Percentiles rank a stretch among this genome's conserved stretches.
These are phyloP conservation scores for Macropodus opercularis DNA, from an alignment of 2,797 vertebrate genomes.

Conservation along the genomic window DNA sequence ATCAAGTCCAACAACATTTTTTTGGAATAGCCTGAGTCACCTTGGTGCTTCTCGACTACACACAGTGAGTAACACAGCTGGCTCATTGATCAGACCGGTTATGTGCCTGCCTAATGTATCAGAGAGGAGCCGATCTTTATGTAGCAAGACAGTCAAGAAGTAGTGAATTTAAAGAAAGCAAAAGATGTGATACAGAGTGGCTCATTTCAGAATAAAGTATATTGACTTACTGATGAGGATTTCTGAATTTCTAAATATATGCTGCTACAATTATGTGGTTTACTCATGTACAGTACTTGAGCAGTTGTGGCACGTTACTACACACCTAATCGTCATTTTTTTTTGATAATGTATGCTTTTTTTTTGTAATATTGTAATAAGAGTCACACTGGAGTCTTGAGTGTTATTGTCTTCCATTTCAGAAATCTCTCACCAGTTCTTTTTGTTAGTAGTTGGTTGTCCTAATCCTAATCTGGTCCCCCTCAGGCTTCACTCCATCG, in stretches of 20 bases:
- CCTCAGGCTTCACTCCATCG: background rate
- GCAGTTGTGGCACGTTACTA: no score
- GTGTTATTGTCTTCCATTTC: conserved; percentile 3
- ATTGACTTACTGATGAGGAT: no score
- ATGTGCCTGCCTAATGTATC: background rate
- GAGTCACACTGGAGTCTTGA: no score
- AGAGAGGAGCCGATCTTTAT: background rate
- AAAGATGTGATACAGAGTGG: background rate
- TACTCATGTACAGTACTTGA: no score
- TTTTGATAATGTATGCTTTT: no score
- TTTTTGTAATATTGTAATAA: no score
- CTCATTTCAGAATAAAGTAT: background rate
- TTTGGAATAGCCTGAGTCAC: conserved; percentile 3
- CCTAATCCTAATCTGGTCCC: no score
- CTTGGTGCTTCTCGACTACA: background rate
- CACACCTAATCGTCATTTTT: no score
- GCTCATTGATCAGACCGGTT: background rate
- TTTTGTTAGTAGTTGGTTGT: conserved; percentile 41
- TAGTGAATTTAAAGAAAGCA: no score
- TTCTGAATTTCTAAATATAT: no score
- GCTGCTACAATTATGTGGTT: no score
- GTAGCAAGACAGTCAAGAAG: no score
- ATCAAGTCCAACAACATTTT: conserved; percentile 50
- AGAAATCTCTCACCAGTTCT: conserved; percentile 36
- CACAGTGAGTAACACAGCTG: background rate